These are phyloP conservation scores for Cartodere bifasciata DNA, from an alignment of 2,888 invertebrate genomes.

Conservation along the genomic window DNA sequence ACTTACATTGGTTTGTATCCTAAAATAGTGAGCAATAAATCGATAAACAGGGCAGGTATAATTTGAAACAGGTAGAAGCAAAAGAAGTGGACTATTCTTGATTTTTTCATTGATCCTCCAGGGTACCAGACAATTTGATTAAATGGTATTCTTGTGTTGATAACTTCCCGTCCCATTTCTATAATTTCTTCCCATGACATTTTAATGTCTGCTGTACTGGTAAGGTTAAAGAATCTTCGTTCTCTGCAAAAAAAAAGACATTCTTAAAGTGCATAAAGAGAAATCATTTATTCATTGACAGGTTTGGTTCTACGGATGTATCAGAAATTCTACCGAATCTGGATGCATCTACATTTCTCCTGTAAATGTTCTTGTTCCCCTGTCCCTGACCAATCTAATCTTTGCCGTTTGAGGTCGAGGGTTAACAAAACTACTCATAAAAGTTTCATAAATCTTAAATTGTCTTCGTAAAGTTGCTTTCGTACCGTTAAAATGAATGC, in stretches of 20 bases:
- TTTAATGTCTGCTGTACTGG: constrained; percentile 64
- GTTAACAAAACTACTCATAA: too few species aligned
- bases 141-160: constrained; percentile 65
- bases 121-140: constrained; percentile 76
- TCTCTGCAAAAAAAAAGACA: constrained; percentile 32
- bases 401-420: too few species aligned
- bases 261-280: too few species aligned
- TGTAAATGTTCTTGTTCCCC: too few species aligned
- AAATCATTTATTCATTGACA: too few species aligned
- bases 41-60: constrained; percentile 79
- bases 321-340: too few species aligned
- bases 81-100: constrained; percentile 62
- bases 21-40: constrained; percentile 59
- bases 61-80: constrained; percentile 80
- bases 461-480: too few species aligned
- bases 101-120: constrained; percentile 74
- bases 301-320: too few species aligned
- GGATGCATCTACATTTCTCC: too few species aligned
- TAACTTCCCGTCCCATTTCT: constrained; percentile 60
- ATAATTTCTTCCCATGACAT: constrained; percentile 85
- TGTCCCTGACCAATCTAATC: too few species aligned
- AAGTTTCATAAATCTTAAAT: too few species aligned
- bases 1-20: constrained; percentile 83
- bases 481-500: too few species aligned
- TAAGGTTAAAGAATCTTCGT: constrained; percentile 53